phyloP scores from a whole-genome alignment of 2,797 vertebrate genomes.

The Pseudochirops cupreus region DNA sequence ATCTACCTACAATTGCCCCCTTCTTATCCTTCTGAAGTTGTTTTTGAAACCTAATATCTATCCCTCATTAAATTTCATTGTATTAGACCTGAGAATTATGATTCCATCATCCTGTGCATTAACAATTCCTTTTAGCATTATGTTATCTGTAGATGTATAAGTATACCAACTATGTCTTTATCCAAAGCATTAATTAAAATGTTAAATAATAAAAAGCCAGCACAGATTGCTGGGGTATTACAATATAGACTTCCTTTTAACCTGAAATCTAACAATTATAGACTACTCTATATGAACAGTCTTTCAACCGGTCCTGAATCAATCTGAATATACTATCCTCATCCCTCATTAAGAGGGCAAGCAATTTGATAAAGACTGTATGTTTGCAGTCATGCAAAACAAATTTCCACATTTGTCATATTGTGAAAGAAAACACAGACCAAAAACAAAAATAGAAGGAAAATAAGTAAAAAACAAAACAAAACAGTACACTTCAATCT shows the following conservation, averaged over 20 bases:
- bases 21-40: background rate
- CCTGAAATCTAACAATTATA: background rate
- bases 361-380: background rate
- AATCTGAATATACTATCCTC: background rate
- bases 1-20: background rate
- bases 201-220: background rate
- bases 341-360: background rate
- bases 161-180: background rate
- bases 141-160: background rate
- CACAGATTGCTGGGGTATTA: background rate
- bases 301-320: background rate
- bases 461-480: too few relatives aligned
- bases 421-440: too few relatives aligned
- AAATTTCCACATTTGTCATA: background rate
- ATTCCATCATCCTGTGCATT: background rate
- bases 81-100: background rate
- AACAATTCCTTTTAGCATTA: background rate
- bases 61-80: background rate
- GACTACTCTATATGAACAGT: background rate
- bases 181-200: background rate
- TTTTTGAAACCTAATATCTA: background rate
- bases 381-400: background rate
- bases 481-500: too few relatives aligned
- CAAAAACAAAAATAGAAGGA: too few relatives aligned
- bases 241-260: background rate